Conservation (phyloP, 2,797 vertebrate species). For the Centropyge bicolor region DNA sequence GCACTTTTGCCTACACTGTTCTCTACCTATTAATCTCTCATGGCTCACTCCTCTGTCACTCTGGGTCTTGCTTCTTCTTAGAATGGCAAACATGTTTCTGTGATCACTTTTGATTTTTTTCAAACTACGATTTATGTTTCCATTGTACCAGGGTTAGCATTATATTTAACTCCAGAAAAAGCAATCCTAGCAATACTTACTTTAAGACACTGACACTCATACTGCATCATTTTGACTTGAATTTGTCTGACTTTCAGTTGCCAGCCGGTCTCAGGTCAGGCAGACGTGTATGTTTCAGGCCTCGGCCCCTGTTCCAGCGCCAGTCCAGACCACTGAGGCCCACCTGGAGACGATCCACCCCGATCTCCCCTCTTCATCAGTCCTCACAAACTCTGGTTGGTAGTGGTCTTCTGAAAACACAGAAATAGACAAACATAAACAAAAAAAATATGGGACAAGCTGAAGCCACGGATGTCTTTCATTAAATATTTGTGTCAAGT, state of each 20-base stretch:
- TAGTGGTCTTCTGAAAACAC: slow-evolving; percentile 9
- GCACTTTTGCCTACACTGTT: neutral
- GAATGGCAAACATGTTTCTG: neutral
- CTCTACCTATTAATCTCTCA: neutral
- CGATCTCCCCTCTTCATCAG: slow-evolving; percentile 45
- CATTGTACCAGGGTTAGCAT: neutral
- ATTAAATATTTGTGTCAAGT: neutral
- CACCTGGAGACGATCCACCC: slow-evolving; percentile 54
- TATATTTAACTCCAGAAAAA: neutral
- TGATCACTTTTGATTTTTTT: slow-evolving; percentile 21
- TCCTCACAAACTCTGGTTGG: slow-evolving; percentile 73
- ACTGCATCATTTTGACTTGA: slow-evolving; percentile 1
- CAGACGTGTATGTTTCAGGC: slow-evolving; percentile 81
- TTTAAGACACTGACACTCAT: neutral
- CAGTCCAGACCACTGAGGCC: slow-evolving; percentile 59
- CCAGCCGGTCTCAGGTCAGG: slow-evolving; percentile 77
- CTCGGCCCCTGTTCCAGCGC: slow-evolving; percentile 59
- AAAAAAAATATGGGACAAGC: neutral
- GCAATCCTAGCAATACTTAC: neutral
- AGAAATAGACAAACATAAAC: neutral
- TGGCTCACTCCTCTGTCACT: neutral
- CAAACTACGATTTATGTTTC: neutral
- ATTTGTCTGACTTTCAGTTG: slow-evolving; percentile 65
- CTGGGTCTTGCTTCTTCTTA: slow-evolving; percentile 1
- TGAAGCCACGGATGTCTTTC: neutral